These are phyloP conservation scores for Monoplex corrugatus DNA, from an alignment of 2,888 invertebrate genomes.

Conservation along the genomic window DNA sequence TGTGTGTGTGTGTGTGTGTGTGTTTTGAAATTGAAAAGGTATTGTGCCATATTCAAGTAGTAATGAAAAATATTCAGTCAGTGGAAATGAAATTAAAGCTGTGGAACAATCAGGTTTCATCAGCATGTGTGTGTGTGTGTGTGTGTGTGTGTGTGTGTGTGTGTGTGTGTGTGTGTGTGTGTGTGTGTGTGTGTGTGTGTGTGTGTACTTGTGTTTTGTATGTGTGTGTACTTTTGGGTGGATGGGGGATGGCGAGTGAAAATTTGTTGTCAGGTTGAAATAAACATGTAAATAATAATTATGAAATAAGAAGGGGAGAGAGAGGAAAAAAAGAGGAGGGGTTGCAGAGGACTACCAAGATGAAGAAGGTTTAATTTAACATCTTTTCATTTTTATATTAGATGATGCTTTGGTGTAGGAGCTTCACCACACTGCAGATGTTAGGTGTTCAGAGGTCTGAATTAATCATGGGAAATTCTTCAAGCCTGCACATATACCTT, in stretches of 20 bases:
- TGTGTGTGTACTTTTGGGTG: not conserved
- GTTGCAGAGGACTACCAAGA: no score
- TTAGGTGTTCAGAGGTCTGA: no score
- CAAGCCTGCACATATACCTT: no score
- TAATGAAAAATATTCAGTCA: not conserved
- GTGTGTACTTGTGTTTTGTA: not conserved
- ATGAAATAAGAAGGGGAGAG: not conserved
- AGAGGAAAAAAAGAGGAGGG: not conserved
- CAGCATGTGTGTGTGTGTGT: not conserved
- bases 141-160: not conserved
- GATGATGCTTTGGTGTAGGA: no score
- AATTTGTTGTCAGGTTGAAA: no score
- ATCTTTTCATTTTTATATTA: no score
- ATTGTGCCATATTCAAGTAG: no score
- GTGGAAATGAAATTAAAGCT: not conserved
- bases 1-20: no score
- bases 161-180: constrained; percentile 1
- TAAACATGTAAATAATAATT: not conserved
- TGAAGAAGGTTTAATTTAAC: no score
- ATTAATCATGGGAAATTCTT: no score
- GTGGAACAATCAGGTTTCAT: not conserved
- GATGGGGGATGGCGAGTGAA: not conserved
- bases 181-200: constrained; percentile 1
- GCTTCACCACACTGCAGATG: no score
- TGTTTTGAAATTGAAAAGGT: not conserved